Conservation (phyloP, 2,113 vertebrate species). For the Cinclus mexicanus region DNA sequence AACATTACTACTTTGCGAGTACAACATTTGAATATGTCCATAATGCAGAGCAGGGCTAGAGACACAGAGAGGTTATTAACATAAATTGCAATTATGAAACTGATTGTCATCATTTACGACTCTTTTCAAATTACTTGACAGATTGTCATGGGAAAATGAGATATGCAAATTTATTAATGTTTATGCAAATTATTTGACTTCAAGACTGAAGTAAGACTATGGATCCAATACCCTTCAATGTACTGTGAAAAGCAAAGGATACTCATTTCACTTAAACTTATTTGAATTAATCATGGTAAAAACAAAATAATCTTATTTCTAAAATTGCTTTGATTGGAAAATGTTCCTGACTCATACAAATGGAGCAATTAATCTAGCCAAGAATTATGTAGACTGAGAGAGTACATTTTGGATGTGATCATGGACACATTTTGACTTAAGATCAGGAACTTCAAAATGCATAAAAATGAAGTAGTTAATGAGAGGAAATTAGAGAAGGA, state of each 20-base stretch:
- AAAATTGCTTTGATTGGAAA: conserved; percentile 41
- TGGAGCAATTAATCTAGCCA: conserved; percentile 22
- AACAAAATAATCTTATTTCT: conserved; percentile 32
- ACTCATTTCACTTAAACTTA: conserved; percentile 25
- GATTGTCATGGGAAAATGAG: conserved; percentile 16
- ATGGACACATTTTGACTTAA: conserved; percentile 54
- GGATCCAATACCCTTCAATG: background rate
- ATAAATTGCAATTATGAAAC: conserved; percentile 29
- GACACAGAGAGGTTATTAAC: background rate
- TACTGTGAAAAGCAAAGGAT: conserved; percentile 1
- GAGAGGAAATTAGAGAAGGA: conserved; percentile 56
- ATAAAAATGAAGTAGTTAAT: conserved; percentile 37
- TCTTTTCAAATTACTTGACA: conserved; percentile 47
- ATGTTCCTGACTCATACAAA: conserved; percentile 37
- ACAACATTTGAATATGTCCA: background rate
- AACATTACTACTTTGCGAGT: background rate
- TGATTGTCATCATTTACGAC: conserved; percentile 17
- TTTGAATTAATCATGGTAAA: conserved; percentile 38
- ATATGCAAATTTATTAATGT: conserved; percentile 30
- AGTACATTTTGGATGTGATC: conserved; percentile 55
- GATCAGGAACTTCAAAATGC: conserved; percentile 56
- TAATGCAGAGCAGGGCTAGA: background rate
- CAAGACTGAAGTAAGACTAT: conserved; percentile 16
- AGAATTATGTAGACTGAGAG: conserved; percentile 28
- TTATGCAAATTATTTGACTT: conserved; percentile 36